A percentile compares a stretch with the other conserved stretches of the same genome.
Conservation (phyloP, 2,113 vertebrate species). For the Zapus hudsonius region DNA sequence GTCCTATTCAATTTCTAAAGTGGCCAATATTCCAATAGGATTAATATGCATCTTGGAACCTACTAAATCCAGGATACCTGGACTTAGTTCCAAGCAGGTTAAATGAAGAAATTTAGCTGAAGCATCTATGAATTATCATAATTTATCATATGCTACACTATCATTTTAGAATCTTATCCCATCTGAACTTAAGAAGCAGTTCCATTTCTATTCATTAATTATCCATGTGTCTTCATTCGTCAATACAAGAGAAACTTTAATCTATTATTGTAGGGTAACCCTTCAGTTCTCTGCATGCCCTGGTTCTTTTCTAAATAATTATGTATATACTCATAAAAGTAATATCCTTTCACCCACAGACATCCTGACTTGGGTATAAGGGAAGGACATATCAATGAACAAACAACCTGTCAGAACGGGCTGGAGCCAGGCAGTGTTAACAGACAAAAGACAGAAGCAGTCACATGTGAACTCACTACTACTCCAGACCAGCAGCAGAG, state of each 20-base stretch:
- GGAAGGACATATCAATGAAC: not conserved
- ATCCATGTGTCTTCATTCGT: not conserved
- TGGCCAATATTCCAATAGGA: not conserved
- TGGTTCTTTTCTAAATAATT: slow-evolving; percentile 5
- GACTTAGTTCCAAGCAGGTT: not conserved
- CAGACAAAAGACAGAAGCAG: not conserved
- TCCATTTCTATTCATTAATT: not conserved
- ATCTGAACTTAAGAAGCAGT: slow-evolving; percentile 11
- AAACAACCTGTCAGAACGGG: slow-evolving; percentile 29
- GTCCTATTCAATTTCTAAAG: slow-evolving; percentile 7
- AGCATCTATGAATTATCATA: not conserved
- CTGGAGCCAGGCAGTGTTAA: slow-evolving; percentile 48
- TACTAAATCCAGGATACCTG: not conserved
- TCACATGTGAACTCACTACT: not conserved
- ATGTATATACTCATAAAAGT: not conserved
- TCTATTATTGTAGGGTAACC: not conserved
- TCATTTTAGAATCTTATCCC: slow-evolving; percentile 10
- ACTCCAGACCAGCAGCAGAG: not conserved
- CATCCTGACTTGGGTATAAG: not conserved
- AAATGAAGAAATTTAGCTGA: slow-evolving; percentile 5
- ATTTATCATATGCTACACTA: not conserved
- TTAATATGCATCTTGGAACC: not conserved
- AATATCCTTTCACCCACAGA: slow-evolving; percentile 16
- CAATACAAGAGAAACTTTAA: not conserved
- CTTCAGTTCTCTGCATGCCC: not conserved